These are phyloP conservation scores for Tamias sibiricus DNA, from an alignment of 2,113 vertebrate species.

Conservation along the genomic window DNA sequence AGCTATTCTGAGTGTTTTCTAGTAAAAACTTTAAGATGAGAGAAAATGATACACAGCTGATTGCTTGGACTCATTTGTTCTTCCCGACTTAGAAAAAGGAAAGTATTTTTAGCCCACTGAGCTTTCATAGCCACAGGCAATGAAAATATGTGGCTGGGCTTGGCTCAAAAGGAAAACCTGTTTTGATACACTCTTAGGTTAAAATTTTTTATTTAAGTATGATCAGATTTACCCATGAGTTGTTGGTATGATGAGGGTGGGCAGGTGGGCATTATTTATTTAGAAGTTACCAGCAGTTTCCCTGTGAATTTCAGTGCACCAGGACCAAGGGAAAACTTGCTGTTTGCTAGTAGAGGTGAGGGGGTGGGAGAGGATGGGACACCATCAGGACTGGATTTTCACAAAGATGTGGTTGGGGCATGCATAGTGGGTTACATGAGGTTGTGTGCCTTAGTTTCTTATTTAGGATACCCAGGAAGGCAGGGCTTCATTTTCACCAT, in stretches of 20 bases:
- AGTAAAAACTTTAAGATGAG: conserved; percentile 45
- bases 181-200: conserved; percentile 55
- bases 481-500: neutral
- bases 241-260: neutral
- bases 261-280: neutral
- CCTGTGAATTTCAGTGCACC: neutral
- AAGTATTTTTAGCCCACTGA: conserved; percentile 75
- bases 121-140: conserved; percentile 50
- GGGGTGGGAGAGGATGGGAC: too few relatives aligned
- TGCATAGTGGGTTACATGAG: neutral
- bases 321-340: neutral
- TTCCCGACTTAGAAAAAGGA: conserved; percentile 66
- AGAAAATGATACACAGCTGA: conserved; percentile 46
- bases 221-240: conserved; percentile 23
- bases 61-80: conserved; percentile 63
- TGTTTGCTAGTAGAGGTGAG: neutral
- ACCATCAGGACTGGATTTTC: neutral
- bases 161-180: conserved; percentile 51
- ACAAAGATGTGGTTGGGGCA: neutral
- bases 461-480: neutral
- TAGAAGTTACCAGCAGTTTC: neutral
- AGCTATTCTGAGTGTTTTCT: conserved; percentile 62
- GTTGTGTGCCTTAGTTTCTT: neutral
- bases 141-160: conserved; percentile 64
- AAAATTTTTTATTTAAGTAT: neutral